phyloP scores from a whole-genome alignment of 2,797 vertebrate species.

The Acrossocheilus wenchowensis region DNA sequence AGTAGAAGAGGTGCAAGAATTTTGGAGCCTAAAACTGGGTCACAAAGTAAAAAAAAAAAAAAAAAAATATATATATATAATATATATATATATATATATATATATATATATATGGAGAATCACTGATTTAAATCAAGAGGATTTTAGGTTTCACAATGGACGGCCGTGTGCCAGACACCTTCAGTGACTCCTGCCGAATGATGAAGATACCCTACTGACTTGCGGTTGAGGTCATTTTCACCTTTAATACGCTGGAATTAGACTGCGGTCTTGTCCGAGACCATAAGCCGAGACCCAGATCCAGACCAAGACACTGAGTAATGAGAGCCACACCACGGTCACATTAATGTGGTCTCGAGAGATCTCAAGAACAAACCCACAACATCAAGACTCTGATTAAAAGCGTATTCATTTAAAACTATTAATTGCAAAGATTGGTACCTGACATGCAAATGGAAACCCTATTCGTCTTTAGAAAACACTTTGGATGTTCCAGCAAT shows the following conservation, averaged over 20 bases:
- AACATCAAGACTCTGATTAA: conserved; percentile 9
- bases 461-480: not conserved
- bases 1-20: not conserved
- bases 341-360: conserved; percentile 14
- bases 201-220: conserved; percentile 27
- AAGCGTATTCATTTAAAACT: conserved; percentile 13
- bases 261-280: conserved; percentile 17
- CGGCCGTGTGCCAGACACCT: conserved; percentile 2
- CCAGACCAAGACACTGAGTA: conserved; percentile 30
- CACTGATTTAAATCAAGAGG: conserved; percentile 25
- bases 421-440: conserved; percentile 4
- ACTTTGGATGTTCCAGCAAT: conserved; percentile 23
- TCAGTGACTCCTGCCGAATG: conserved; percentile 15
- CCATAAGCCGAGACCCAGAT: conserved; percentile 29
- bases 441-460: conserved; percentile 9
- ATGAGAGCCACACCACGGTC: conserved; percentile 8
- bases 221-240: conserved; percentile 17
- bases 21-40: conserved; percentile 9
- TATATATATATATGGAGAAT: not conserved
- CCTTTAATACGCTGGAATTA: conserved; percentile 16
- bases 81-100: no score
- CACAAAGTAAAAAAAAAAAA: conserved; percentile 2
- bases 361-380: not conserved
- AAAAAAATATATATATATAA: no score
- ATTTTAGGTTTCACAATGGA: conserved; percentile 12